A percentile compares a stretch with the other conserved stretches of the same genome.
phyloP scores from a whole-genome alignment of 2,888 invertebrate species.

The Melieria omissa region DNA sequence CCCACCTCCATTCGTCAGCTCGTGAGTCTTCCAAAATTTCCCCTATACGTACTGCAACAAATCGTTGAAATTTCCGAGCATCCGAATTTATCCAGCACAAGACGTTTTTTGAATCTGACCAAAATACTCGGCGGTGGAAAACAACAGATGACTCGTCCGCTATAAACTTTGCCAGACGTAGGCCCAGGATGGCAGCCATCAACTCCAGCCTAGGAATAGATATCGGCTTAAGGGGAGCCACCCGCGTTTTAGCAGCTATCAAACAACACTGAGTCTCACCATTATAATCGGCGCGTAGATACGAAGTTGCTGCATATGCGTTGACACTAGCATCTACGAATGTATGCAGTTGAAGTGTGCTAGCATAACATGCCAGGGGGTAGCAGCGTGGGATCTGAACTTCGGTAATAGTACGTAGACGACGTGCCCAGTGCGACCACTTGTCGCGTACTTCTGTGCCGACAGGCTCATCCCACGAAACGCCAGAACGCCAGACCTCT shows the following conservation, averaged over 20 bases:
- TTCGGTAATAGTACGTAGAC: conserved; percentile 4
- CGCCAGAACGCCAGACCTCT: conserved; percentile 31
- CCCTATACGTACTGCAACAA: conserved; percentile 27
- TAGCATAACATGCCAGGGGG: neutral
- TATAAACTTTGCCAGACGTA: conserved; percentile 6
- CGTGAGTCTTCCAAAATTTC: conserved; percentile 30
- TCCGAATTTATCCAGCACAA: neutral
- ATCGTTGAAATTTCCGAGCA: conserved; percentile 14
- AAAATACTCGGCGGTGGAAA: neutral
- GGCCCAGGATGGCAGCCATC: conserved; percentile 17
- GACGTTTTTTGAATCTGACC: conserved; percentile 8
- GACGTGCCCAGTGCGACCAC: conserved; percentile 16
- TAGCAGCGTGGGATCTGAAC: conserved; percentile 22
- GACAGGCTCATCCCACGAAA: conserved; percentile 25
- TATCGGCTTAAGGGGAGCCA: neutral
- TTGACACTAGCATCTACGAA: conserved; percentile 26
- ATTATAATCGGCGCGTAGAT: conserved; percentile 3
- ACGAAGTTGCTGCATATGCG: conserved; percentile 2
- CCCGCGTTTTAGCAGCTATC: conserved; percentile 23
- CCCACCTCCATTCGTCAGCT: neutral
- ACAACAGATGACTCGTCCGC: conserved; percentile 5
- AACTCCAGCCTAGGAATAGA: conserved; percentile 18
- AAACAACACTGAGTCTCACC: conserved; percentile 5
- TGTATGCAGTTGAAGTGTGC: conserved; percentile 5
- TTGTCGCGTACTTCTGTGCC: conserved; percentile 12